Base-by-base conservation (phyloP, 2,797 vertebrate genomes). In the Argyrosomus regius region DNA sequence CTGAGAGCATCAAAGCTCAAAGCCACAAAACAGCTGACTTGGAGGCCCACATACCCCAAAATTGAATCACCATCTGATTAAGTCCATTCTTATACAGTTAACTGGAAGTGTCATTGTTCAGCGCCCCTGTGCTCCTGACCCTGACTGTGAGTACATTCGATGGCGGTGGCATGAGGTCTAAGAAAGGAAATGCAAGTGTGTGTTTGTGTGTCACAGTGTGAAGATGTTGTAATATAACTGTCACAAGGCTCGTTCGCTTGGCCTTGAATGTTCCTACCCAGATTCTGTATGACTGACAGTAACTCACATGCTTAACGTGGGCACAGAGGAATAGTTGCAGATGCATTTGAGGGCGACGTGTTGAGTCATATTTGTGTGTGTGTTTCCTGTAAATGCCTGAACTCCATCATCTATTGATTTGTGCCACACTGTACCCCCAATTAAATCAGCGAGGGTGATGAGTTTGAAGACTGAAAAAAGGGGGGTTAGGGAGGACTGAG, bases 61-160 rank as follows among this genome's bases (percentile, higher is more conserved):
- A 88, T 18, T 89, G 88, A 95, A 92, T 94, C 92, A 92, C 80
- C 89, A 68, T 81, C 79, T 89, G 83, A 92, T 92, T 86, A 91
- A 91, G 63, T 81, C 85, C 48, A 77, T 86, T 93, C 83, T 85
- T 65, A 72, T 81, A 84, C 85, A 83, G 83, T 68, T 87, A 77
- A 91, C 90, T 87, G 86, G 84, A 87, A 84, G 75, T 78, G 80
- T 68, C 89, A 88, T 91, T 91, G 88, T 90, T 89, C 56, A 3
- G 22, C 24, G 35, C 63, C 64, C 61, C 66, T n/a, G 13, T 74
- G 65, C 80, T 67, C 71, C 24, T 85, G 74, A 87, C 85, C 87
- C 82, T 65, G 5, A 68, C 73, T 75, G 69, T 72, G 86, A 84
- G 65, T 66, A 31, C 18, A 71, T 85, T 59, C 53, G 61, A 85